Evolutionary conservation across 2,888 invertebrate species (phyloP), one percentile per base, ranked within the genome.

Genomic region (Psococerastis gibbosa): DNA sequence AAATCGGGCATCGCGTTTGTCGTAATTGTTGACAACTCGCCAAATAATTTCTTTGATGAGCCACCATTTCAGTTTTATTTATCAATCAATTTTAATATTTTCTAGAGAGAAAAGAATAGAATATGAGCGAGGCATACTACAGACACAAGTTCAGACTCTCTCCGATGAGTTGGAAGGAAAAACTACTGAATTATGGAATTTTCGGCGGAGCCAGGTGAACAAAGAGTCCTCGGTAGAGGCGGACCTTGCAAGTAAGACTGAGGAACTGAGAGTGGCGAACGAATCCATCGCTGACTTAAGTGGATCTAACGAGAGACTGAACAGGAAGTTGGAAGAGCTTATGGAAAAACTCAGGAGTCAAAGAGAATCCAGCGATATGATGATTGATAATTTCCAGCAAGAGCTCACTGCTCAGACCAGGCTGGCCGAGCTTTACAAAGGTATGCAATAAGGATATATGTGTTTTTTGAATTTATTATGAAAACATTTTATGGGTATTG

Each of bases 321-420:
- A 68, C 45, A 63, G 63, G 47, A 75, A 75, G 50, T 70, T 78
- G 43, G 81, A 84, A 56, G 72, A 70, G 51, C 63, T 81, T 9
- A 68, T 75, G 2, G 69, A 77, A 50, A 76, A 78, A 50, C 63
- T 87, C 47, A 70, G 75, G 56, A 73, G 76, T 53, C 79, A 82
- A 49, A 72, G 77, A 52, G 80, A 83, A 55, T 70, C 75, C 48
- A 74, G 82, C 46, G 58, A 63, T 2, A 66, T 71, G 48, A 64
- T 85, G 69, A 69, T 73, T 58, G 71, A 85, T 49, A 75, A 73
- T 52, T 78, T 73, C 53, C 71, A 76, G 55, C 73, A 81, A 53
- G 91, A 95, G 65, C 64, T 92, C 15, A 73, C 78, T 47, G 81
- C 88, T 2, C 88, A 89, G 63, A 76, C 77, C 1, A 83, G 82